Evolutionary conservation across 2,113 vertebrate genomes (phyloP).

Genomic region (Aegotheles bennettii): DNA sequence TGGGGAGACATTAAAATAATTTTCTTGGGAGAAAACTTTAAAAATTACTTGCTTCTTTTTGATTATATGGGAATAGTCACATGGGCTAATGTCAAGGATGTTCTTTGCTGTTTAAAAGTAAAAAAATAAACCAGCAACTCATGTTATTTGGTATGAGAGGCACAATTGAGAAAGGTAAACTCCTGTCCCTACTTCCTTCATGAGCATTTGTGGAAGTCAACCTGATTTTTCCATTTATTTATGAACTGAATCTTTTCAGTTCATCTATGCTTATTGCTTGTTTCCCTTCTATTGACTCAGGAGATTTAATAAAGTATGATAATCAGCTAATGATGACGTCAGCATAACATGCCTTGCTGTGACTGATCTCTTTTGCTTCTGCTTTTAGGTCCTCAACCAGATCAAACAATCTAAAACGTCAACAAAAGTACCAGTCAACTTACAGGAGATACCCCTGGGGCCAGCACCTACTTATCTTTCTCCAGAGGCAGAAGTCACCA

Average conservation of each 20-base stretch:
- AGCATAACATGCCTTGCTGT: not conserved
- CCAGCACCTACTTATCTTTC: conserved; percentile 56
- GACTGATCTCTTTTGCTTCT: not conserved
- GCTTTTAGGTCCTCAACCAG: conserved; percentile 67
- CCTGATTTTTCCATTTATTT: not conserved
- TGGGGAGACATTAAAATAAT: not conserved
- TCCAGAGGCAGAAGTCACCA: conserved; percentile 70
- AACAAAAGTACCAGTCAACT: conserved; percentile 35
- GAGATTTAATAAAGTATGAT: not conserved
- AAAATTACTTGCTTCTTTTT: not conserved
- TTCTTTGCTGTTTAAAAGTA: not conserved
- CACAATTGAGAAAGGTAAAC: not conserved
- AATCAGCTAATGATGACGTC: not conserved
- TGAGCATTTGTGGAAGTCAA: not conserved
- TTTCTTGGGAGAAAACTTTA: not conserved
- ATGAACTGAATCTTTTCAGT: not conserved
- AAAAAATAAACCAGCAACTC: too few relatives aligned
- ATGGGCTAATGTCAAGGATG: not conserved
- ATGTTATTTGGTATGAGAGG: not conserved
- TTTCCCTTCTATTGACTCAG: not conserved
- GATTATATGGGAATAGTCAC: not conserved
- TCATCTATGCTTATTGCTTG: not conserved
- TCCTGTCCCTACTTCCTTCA: not conserved
- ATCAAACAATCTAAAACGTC: conserved; percentile 66
- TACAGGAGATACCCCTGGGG: conserved; percentile 59